Evolutionary conservation across 2,888 invertebrate genomes (phyloP).

Genomic region (Anaspis maculata): DNA sequence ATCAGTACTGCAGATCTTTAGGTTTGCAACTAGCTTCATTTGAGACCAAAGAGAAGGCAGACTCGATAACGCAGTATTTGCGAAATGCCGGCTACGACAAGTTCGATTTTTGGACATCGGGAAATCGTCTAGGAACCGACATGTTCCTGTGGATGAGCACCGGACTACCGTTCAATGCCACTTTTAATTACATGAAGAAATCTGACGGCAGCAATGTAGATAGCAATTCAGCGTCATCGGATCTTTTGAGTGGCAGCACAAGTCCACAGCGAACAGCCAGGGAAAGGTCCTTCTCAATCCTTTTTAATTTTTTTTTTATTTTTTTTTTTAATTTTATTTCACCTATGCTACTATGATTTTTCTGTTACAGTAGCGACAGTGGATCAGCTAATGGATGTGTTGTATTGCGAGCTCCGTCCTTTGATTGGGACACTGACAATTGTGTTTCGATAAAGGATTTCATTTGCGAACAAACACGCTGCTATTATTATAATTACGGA

Average conservation of each 20-base stretch:
- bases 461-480: slow-evolving; percentile 83
- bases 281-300: slow-evolving; percentile 50
- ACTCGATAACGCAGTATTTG: slow-evolving; percentile 74
- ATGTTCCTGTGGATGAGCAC: slow-evolving; percentile 89
- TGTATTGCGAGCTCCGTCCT: slow-evolving; percentile 65
- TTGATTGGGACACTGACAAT: slow-evolving; percentile 77
- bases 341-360: not conserved
- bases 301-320: slow-evolving; percentile 1
- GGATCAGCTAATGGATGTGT: slow-evolving; percentile 66
- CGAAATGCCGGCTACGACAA: slow-evolving; percentile 77
- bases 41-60: slow-evolving; percentile 80
- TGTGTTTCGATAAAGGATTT: slow-evolving; percentile 78
- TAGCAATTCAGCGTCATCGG: slow-evolving; percentile 26
- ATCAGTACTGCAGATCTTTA: slow-evolving; percentile 80
- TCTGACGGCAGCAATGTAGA: slow-evolving; percentile 22
- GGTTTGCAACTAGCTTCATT: slow-evolving; percentile 79
- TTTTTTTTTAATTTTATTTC: not conserved
- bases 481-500: slow-evolving; percentile 86
- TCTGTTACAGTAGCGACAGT: slow-evolving; percentile 43
- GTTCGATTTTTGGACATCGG: slow-evolving; percentile 84
- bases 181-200: slow-evolving; percentile 75
- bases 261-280: slow-evolving; percentile 71
- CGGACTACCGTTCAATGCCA: slow-evolving; percentile 77
- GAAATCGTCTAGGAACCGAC: slow-evolving; percentile 77
- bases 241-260: slow-evolving; percentile 63